Conservation (phyloP, 2,113 vertebrate genomes). For the Thryonomys swinderianus region DNA sequence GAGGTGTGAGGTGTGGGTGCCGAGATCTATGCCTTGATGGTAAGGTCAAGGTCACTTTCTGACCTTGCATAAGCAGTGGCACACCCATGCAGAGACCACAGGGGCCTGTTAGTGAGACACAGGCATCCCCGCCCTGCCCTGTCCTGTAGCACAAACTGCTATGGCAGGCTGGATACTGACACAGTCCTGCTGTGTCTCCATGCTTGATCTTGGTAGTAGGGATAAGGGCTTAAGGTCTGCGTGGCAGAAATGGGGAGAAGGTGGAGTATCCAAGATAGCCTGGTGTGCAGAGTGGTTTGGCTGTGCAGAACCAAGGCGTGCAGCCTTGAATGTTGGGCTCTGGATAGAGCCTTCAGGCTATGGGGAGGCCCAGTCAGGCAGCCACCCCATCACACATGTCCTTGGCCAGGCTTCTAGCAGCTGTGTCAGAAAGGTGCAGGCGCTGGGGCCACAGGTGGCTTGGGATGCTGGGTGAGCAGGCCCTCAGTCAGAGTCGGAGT, state of each 20-base stretch:
- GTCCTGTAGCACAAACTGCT: not conserved
- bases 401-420: not conserved
- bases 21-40: not conserved
- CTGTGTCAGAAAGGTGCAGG: not conserved
- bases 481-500: conserved; percentile 93
- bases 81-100: not conserved
- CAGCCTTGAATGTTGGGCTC: not conserved
- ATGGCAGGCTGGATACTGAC: not conserved
- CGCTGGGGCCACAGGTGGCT: not conserved
- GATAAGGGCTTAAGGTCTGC: conserved; percentile 30
- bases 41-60: not conserved
- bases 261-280: not conserved
- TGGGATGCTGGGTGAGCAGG: not conserved
- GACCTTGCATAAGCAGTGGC: not conserved
- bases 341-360: not conserved
- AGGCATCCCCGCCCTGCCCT: not conserved
- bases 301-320: not conserved
- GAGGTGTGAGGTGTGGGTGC: not conserved
- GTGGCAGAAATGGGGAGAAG: conserved; percentile 62
- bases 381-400: not conserved
- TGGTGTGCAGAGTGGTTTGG: not conserved
- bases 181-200: not conserved
- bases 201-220: conserved; percentile 70
- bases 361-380: not conserved
- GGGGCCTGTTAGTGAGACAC: not conserved